Conservation (phyloP, 2,113 vertebrate species). For the Otocyon megalotis region DNA sequence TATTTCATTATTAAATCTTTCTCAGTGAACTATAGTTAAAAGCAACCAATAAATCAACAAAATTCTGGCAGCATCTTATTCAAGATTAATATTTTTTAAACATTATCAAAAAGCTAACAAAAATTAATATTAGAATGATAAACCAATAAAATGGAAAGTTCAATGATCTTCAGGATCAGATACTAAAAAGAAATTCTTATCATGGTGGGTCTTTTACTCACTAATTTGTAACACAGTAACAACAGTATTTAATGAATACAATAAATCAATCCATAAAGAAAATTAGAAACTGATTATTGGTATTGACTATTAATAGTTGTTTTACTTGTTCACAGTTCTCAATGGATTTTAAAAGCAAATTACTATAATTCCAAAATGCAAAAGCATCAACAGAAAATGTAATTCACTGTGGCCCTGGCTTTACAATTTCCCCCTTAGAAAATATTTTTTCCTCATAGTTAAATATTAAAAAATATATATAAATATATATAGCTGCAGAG, state of each 20-base stretch:
- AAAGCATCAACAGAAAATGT: constrained; percentile 61
- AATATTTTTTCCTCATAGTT: constrained; percentile 43
- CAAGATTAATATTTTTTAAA: constrained; percentile 38
- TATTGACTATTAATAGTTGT: constrained; percentile 44
- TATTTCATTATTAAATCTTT: constrained; percentile 64
- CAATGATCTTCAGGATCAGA: constrained; percentile 54
- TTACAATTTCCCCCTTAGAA: constrained; percentile 49
- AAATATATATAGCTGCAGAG: constrained; percentile 69
- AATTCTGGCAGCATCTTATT: constrained; percentile 59
- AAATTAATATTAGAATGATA: constrained; percentile 62
- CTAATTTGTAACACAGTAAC: constrained; percentile 65
- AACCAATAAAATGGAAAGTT: constrained; percentile 67
- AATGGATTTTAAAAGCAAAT: constrained; percentile 65
- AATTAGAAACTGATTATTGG: constrained; percentile 46
- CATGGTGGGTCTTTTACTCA: constrained; percentile 42
- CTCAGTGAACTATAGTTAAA: constrained; percentile 49
- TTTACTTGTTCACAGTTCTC: constrained; percentile 59
- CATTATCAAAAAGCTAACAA: constrained; percentile 58
- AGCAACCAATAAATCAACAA: constrained; percentile 49
- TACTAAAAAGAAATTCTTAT: constrained; percentile 40
- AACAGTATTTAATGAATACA: constrained; percentile 45
- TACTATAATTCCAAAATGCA: constrained; percentile 52
- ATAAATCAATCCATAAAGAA: constrained; percentile 50
- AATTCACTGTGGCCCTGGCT: constrained; percentile 60
- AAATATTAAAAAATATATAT: constrained; percentile 12